Percentiles rank a stretch among this genome's conserved stretches.
phyloP scores from a whole-genome alignment of 2,888 invertebrate species.

The Dryomyza anilis region DNA sequence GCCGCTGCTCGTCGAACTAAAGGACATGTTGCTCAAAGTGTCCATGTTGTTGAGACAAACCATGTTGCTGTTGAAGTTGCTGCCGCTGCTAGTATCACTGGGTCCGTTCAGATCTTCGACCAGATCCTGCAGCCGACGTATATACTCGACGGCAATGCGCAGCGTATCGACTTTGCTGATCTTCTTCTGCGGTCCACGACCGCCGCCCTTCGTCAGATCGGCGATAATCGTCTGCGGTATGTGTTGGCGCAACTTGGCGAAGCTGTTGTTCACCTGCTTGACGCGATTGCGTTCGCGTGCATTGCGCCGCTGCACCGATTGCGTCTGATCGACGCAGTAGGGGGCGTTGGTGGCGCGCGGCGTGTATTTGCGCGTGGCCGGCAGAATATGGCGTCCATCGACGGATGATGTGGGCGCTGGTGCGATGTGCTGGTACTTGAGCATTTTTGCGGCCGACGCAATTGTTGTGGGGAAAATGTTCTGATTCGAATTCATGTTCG shows the following conservation, averaged over 20 bases:
- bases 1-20: slow-evolving; percentile 34
- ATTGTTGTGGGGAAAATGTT: slow-evolving; percentile 43
- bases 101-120: slow-evolving; percentile 61
- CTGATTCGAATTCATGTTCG: slow-evolving; percentile 28
- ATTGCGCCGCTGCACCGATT: slow-evolving; percentile 87
- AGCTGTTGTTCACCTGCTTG: slow-evolving; percentile 93
- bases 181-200: slow-evolving; percentile 79
- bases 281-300: slow-evolving; percentile 93
- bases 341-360: slow-evolving; percentile 60
- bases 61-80: slow-evolving; percentile 21
- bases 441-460: slow-evolving; percentile 42
- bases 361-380: slow-evolving; percentile 66
- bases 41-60: slow-evolving; percentile 36
- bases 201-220: slow-evolving; percentile 70
- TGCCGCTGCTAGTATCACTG: slow-evolving; percentile 36
- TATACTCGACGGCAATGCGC: slow-evolving; percentile 87
- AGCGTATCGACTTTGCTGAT: slow-evolving; percentile 89
- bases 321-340: slow-evolving; percentile 69
- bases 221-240: slow-evolving; percentile 82
- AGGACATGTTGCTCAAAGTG: slow-evolving; percentile 47
- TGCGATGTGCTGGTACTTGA: slow-evolving; percentile 62
- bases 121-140: slow-evolving; percentile 78
- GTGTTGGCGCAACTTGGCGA: slow-evolving; percentile 86
- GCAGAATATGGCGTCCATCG: slow-evolving; percentile 35
- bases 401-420: slow-evolving; percentile 61